Base-by-base conservation (phyloP, 1,140 invertebrate species). In the Chironomus tepperi region DNA sequence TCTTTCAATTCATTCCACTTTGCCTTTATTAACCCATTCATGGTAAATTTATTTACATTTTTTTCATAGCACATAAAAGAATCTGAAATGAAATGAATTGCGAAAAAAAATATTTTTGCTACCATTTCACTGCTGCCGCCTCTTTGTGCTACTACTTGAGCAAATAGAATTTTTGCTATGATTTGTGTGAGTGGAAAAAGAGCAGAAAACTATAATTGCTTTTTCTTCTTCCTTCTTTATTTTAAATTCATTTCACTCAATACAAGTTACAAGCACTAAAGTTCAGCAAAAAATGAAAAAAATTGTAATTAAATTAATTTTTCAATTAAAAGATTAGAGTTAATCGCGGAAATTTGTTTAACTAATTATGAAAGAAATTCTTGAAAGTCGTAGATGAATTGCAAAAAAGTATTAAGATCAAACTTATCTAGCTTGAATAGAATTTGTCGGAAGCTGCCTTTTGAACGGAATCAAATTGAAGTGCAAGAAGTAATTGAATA, bases 311-410 rank as follows among this genome's bases (percentile, higher is more conserved):
- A 57, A 57, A 12, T 57, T 57, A 10, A 15, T 57, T 57, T 57
- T 57, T 57, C 47, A 57, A 57, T 57, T 57, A 57, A 57, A 57
- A 57, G 47, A 57, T 57, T 57, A 57, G 47, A 57, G n/a, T 5
- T 57, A 57, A 57, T 57, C 47, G 47, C 47, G 47, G 47, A 57
- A 57, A 57, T 57, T 57, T 57, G 47, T 57, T 57, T 57, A 57
- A 57, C n/a, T 57, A 57, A 57, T 57, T 57, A 57, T 57, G 12
- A 57, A 57, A 57, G 47, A 57, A 57, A 57, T 34, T 34, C 24
- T 34, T 34, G 24, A 34, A 34, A 34, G 24, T 34, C 24, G 24
- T n/a, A 34, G 24, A 34, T 34, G 24, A 34, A 34, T 34, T 34
- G 24, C 24, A 34, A 34, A 2, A 34, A 34, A 34, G 24, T 34